Conservation (phyloP, 2,113 vertebrate genomes). For the Equus quagga region DNA sequence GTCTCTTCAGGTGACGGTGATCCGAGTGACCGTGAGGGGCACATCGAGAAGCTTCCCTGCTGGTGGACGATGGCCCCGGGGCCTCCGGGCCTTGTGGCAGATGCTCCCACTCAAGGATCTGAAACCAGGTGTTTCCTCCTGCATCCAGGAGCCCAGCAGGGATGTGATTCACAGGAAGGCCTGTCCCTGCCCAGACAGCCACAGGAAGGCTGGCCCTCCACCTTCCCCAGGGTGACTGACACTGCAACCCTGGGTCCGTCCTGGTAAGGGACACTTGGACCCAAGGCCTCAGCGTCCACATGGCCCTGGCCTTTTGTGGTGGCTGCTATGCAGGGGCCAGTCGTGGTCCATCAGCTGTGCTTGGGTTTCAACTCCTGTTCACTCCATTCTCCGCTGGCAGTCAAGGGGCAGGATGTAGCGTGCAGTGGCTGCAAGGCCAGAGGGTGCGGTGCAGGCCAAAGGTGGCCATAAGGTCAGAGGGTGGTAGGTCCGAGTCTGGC, state of each 20-base stretch:
- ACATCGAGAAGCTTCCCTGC: too few species aligned
- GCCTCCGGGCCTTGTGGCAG: neutral
- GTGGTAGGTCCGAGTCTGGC: too few species aligned
- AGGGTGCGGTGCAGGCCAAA: too few species aligned
- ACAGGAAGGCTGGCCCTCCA: rapidly evolving
- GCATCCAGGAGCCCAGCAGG: rapidly evolving
- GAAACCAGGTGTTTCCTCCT: neutral
- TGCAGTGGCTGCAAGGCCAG: neutral
- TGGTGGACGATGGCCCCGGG: neutral
- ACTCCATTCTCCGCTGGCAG: rapidly evolving
- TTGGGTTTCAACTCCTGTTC: neutral
- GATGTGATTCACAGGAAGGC: neutral
- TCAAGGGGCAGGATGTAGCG: too few species aligned
- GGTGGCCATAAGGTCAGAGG: neutral
- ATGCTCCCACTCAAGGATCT: neutral
- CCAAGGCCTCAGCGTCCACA: too few species aligned
- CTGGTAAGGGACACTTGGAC: rapidly evolving
- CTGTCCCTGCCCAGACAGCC: neutral
- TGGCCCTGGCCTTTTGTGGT: too few species aligned
- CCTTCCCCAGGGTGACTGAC: neutral
- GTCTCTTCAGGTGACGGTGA: too few species aligned
- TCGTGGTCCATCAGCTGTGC: neutral
- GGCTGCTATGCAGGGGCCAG: too few species aligned
- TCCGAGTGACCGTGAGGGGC: rapidly evolving
- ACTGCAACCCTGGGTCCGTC: rapidly evolving